Conservation (phyloP, 1,140 invertebrate species). For the Arion vulgaris region DNA sequence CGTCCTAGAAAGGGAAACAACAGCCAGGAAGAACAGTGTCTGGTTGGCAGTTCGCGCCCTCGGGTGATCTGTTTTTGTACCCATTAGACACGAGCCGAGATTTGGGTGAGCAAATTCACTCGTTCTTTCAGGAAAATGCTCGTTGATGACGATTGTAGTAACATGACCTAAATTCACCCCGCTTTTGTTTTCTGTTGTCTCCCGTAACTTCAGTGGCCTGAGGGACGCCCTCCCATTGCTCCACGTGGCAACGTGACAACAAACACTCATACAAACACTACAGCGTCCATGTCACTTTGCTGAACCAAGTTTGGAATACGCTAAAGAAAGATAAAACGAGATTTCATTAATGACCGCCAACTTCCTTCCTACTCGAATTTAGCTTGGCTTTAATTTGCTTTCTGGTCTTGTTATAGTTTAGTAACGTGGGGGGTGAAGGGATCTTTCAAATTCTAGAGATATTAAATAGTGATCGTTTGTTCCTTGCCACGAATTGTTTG, state of each 20-base stretch:
- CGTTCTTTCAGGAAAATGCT: constrained; percentile 5
- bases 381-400: constrained; percentile 2
- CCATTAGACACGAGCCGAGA: constrained; percentile 3
- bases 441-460: neutral
- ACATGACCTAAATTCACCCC: neutral
- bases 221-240: neutral
- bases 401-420: neutral
- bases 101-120: neutral
- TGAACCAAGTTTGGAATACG: neutral
- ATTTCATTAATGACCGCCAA: neutral
- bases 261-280: constrained; percentile 7
- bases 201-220: neutral
- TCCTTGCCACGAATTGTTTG: neutral
- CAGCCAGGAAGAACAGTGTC: neutral
- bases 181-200: constrained; percentile 9
- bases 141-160: constrained; percentile 16
- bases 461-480: neutral
- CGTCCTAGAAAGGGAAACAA: neutral
- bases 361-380: neutral
- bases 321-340: constrained; percentile 11
- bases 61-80: neutral
- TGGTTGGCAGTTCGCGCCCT: neutral
- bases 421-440: neutral
- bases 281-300: neutral
- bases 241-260: neutral